Conservation (phyloP, 2,113 vertebrate genomes). For the Chlamydotis undulata region DNA sequence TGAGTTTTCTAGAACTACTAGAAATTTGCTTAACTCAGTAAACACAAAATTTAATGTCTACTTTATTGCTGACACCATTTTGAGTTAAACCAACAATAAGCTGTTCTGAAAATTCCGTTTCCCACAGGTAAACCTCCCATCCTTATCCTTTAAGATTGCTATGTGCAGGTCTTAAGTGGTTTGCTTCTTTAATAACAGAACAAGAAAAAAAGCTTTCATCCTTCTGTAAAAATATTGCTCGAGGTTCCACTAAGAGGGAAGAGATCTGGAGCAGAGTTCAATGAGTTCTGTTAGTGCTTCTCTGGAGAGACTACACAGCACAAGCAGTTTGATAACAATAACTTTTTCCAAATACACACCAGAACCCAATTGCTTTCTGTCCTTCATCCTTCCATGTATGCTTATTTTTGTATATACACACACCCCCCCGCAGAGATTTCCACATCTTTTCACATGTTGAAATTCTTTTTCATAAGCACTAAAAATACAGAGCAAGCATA, state of each 20-base stretch:
- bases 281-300: neutral
- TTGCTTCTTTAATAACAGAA: neutral
- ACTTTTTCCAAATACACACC: neutral
- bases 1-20: neutral
- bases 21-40: neutral
- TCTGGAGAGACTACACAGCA: neutral
- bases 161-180: rapidly evolving
- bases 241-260: neutral
- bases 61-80: neutral
- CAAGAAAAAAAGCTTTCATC: neutral
- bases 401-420: neutral
- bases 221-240: neutral
- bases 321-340: neutral
- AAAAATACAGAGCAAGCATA: neutral
- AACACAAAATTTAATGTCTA: neutral
- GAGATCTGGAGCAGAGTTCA: neutral
- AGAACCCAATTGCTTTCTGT: neutral
- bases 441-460: neutral
- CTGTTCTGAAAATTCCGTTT: neutral
- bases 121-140: neutral
- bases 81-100: neutral
- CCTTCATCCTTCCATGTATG: neutral
- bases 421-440: neutral
- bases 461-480: neutral
- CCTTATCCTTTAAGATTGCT: neutral